A percentile compares a stretch with the other conserved stretches of the same genome.
These are phyloP conservation scores for Prionace glauca DNA, from an alignment of 2,797 vertebrate genomes.

Conservation along the genomic window DNA sequence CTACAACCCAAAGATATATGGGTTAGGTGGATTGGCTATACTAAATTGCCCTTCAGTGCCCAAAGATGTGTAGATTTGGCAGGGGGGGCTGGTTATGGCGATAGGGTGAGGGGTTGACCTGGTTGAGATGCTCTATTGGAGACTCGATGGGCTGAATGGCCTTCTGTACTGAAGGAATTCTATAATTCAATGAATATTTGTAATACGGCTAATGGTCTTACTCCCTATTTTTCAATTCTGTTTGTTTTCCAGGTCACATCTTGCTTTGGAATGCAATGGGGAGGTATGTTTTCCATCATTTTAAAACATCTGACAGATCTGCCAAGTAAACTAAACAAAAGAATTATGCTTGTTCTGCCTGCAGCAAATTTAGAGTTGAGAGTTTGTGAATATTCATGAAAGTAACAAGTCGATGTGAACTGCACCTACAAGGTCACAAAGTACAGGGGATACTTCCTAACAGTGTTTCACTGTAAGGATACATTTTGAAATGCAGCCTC, in stretches of 20 bases:
- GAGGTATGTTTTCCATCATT: slow-evolving; percentile 55
- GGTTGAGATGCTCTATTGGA: too few relatives aligned
- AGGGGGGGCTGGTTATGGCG: too few relatives aligned
- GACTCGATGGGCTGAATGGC: too few relatives aligned
- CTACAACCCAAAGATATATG: too few relatives aligned
- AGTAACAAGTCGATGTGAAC: neutral
- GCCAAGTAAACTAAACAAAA: neutral
- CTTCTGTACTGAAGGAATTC: too few relatives aligned
- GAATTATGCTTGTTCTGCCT: neutral
- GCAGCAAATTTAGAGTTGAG: neutral
- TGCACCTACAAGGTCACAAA: neutral
- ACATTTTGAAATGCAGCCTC: neutral
- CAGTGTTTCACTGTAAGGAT: neutral
- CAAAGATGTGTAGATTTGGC: too few relatives aligned
- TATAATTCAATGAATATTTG: too few relatives aligned
- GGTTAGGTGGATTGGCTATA: too few relatives aligned
- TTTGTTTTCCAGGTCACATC: slow-evolving; percentile 60
- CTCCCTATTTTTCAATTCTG: neutral
- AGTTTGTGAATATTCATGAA: too few relatives aligned
- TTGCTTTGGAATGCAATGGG: slow-evolving; percentile 69
- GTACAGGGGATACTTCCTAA: neutral
- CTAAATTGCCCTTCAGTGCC: too few relatives aligned
- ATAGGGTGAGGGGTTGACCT: too few relatives aligned
- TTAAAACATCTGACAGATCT: neutral
- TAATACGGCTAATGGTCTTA: neutral